These are phyloP conservation scores for Drosophila picticornis DNA, from an alignment of 2,888 invertebrate species.

Conservation along the genomic window DNA sequence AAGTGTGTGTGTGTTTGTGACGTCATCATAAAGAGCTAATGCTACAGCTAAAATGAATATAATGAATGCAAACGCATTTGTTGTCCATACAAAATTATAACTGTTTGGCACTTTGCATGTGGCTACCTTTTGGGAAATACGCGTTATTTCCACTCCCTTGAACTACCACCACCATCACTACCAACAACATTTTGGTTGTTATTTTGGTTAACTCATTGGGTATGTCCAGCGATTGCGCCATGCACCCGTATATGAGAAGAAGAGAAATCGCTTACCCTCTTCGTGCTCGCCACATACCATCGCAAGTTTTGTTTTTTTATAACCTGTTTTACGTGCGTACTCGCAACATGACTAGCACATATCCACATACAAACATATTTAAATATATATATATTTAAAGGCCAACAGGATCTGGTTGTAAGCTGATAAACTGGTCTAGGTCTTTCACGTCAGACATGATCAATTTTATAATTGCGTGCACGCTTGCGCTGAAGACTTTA, in stretches of 20 bases:
- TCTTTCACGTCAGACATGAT: not conserved
- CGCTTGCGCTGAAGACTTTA: not conserved
- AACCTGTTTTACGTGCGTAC: slow-evolving; percentile 33
- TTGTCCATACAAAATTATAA: not conserved
- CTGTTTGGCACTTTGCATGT: slow-evolving; percentile 2
- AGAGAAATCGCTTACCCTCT: slow-evolving; percentile 68
- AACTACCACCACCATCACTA: slow-evolving; percentile 1
- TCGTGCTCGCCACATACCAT: slow-evolving; percentile 26
- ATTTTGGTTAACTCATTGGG: slow-evolving; percentile 36
- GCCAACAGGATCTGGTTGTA: slow-evolving; percentile 21
- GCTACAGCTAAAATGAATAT: slow-evolving; percentile 1
- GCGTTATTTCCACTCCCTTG: slow-evolving; percentile 25
- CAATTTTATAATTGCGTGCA: not conserved
- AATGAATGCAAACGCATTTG: slow-evolving; percentile 1
- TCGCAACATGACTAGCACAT: slow-evolving; percentile 15
- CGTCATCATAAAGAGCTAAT: slow-evolving; percentile 29
- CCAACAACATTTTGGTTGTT: not conserved
- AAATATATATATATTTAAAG: slow-evolving; percentile 3
- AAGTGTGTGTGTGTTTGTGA: slow-evolving; percentile 22
- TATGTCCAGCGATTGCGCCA: slow-evolving; percentile 72
- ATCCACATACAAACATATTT: not conserved
- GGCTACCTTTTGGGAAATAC: not conserved
- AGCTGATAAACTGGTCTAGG: not conserved
- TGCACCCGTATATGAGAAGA: slow-evolving; percentile 68
- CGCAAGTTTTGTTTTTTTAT: slow-evolving; percentile 46